Evolutionary conservation across 1,140 invertebrate genomes (phyloP), one percentile per base, ranked within the genome.

Genomic region (Platyscapa corneri): DNA sequence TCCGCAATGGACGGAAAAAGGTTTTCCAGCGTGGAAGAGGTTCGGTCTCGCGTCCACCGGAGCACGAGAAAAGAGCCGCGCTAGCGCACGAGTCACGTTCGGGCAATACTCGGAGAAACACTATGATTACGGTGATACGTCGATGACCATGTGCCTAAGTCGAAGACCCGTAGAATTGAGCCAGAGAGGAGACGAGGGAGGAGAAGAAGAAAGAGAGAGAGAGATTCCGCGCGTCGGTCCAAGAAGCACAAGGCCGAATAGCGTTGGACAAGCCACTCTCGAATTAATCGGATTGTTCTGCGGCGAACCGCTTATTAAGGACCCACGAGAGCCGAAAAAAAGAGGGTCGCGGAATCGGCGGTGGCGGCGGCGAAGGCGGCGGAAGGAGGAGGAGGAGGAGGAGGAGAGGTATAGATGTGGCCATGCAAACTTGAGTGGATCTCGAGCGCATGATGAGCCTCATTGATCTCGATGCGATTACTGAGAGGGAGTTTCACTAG

Each of bases 281-380:
- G 81, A 90, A 92, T 92, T 92, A 92, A 92, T 91, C 91, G 90
- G 88, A 90, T 92, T 92, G 91, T 92, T 92, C 90, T 89, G 85
- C 86, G 88, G 88, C 89, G 88, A 89, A 89, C 89, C 91, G 89
- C 90, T 92, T 92, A 92, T 92, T 92, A 92, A 90, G 89, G 86
- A 88, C 37, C 30, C 67, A n/a, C 10, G 5, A 56, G 77, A 60
- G 49, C 32, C 37, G 6, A 46, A 75, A 75, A 27, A 46, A 75
- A 49, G 39, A 46, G 34, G 34, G 12, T 18, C 14, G 42, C n/a
- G 1, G 74, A 12, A 65, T 20, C 30, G 46, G 49, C 12, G 27
- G 27, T n/a, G n/a, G n/a, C n/a, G n/a, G n/a, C n/a, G n/a, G n/a
- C n/a, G n/a, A n/a, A n/a, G n/a, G n/a, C n/a, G n/a, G n/a, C n/a